A percentile compares a stretch with the other conserved stretches of the same genome.
Evolutionary conservation across 2,888 invertebrate species (phyloP).

Genomic region (Himalopsyche tibetana): DNA sequence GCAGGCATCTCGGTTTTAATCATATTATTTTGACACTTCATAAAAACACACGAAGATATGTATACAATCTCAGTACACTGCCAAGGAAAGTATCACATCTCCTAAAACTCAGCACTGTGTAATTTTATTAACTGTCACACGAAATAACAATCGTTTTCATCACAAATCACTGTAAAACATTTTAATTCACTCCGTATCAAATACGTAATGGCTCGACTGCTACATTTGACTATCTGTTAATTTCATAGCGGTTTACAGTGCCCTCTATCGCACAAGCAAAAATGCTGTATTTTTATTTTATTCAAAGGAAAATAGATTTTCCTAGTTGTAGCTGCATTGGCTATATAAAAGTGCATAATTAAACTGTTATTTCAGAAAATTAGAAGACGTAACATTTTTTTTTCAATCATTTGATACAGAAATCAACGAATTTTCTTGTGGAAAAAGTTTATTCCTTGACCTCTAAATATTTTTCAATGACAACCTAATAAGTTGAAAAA

Average conservation of each 20-base stretch:
- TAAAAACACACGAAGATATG: slow-evolving; percentile 69
- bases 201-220: slow-evolving; percentile 60
- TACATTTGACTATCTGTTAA: slow-evolving; percentile 54
- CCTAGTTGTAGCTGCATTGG: neutral
- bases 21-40: slow-evolving; percentile 73
- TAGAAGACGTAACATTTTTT: neutral
- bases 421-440: neutral
- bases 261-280: slow-evolving; percentile 53
- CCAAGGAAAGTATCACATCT: slow-evolving; percentile 78
- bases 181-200: slow-evolving; percentile 56
- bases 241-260: slow-evolving; percentile 52
- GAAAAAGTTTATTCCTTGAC: neutral
- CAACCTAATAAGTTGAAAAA: neutral
- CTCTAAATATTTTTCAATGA: slow-evolving; percentile 26
- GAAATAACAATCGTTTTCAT: slow-evolving; percentile 68
- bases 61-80: slow-evolving; percentile 78
- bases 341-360: neutral
- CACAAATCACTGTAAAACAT: slow-evolving; percentile 69
- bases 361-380: neutral
- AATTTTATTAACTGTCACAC: slow-evolving; percentile 69
- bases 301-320: neutral
- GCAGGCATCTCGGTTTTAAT: slow-evolving; percentile 74
- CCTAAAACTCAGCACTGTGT: slow-evolving; percentile 70
- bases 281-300: slow-evolving; percentile 9
- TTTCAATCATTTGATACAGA: neutral